Percentiles rank a stretch among this genome's conserved stretches.
Evolutionary conservation across 2,113 vertebrate genomes (phyloP).

Genomic region (Petromus typicus): DNA sequence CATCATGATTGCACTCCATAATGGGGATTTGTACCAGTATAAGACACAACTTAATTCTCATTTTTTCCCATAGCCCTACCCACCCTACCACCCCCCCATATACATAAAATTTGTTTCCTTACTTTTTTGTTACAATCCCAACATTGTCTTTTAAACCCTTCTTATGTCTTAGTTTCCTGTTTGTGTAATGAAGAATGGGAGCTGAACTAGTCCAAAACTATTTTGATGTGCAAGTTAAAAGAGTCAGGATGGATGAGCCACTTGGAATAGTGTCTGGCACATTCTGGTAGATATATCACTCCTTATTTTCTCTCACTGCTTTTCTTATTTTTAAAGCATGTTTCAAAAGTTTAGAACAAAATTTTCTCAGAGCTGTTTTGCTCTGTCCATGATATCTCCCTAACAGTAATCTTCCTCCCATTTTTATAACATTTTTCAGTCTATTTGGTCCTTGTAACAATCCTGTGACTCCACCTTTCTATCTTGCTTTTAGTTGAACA

Average conservation of each 20-base stretch:
- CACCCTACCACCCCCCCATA: no score
- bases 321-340: neutral
- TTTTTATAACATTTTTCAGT: slow-evolving; percentile 4
- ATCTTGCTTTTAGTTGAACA: neutral
- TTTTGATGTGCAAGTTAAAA: neutral
- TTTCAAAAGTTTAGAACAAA: slow-evolving; percentile 33
- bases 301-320: neutral
- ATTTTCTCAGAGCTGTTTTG: slow-evolving; percentile 29
- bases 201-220: neutral
- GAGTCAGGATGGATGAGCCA: neutral
- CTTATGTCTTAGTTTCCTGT: neutral
- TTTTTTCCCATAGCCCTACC: no score
- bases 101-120: no score
- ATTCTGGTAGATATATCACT: neutral
- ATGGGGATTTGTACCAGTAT: no score
- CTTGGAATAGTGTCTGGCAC: neutral
- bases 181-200: neutral
- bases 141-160: neutral
- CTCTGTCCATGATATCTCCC: neutral
- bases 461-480: neutral
- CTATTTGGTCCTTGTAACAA: neutral
- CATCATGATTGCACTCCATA: no score
- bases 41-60: no score
- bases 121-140: no score
- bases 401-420: neutral